These are phyloP conservation scores for Phyllostomus hastatus DNA, from an alignment of 2,113 vertebrate species.

Conservation along the genomic window DNA sequence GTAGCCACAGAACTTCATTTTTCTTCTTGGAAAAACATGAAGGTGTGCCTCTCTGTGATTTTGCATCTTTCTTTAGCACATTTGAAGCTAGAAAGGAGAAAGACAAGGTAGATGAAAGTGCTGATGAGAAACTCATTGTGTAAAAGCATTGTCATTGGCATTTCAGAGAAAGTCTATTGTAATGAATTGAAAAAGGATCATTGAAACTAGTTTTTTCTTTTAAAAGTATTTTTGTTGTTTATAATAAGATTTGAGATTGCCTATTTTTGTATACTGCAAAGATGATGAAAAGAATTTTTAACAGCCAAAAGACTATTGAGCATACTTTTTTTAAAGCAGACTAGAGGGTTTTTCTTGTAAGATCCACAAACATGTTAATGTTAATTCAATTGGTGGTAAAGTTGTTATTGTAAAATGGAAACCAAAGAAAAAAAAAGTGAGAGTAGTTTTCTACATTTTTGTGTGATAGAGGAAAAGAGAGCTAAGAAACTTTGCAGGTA, in stretches of 20 bases:
- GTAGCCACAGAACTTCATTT: neutral
- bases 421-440: conserved; percentile 28
- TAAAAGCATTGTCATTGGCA: neutral
- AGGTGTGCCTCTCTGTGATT: neutral
- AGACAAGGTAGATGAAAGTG: neutral
- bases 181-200: conserved; percentile 28
- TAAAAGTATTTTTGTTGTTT: conserved; percentile 27
- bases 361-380: conserved; percentile 17
- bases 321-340: neutral
- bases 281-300: conserved; percentile 43
- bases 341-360: neutral
- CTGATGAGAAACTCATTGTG: neutral
- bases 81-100: neutral
- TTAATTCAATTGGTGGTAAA: conserved; percentile 30
- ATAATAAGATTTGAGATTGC: neutral
- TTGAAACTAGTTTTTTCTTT: neutral
- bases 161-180: neutral
- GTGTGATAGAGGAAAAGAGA: conserved; percentile 13
- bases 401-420: conserved; percentile 34
- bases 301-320: conserved; percentile 31
- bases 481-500: neutral
- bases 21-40: neutral
- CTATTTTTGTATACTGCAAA: neutral
- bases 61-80: neutral
- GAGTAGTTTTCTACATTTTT: conserved; percentile 23